Conservation (phyloP, 2,797 vertebrate genomes). For the Smutsia temminckii region DNA sequence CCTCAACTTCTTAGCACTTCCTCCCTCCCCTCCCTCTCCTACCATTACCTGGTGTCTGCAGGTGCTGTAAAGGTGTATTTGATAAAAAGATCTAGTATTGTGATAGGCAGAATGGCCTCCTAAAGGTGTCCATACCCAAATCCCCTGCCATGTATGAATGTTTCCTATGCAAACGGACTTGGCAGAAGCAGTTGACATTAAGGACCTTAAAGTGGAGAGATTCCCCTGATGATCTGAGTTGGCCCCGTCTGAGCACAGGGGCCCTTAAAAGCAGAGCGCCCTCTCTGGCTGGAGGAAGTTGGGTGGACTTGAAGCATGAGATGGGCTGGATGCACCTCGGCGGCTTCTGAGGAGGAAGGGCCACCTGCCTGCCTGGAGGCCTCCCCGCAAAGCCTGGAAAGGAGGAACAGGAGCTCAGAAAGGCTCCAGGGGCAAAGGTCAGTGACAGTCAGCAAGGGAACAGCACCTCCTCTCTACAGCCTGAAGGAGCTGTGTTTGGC, state of each 20-base stretch:
- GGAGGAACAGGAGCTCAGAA: accelerated
- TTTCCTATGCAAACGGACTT: not conserved
- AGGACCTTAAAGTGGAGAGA: not conserved
- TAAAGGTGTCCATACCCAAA: accelerated
- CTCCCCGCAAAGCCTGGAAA: accelerated
- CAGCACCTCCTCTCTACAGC: accelerated
- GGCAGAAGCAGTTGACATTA: not conserved
- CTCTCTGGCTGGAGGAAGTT: not conserved
- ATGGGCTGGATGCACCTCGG: accelerated
- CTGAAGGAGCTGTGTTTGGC: not conserved
- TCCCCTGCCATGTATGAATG: not conserved
- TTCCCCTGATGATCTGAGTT: accelerated
- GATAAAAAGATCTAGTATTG: not conserved
- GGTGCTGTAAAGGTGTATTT: not conserved
- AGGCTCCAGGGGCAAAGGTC: not conserved
- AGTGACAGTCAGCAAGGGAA: not conserved
- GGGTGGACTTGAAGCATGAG: accelerated
- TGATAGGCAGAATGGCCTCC: too few species aligned
- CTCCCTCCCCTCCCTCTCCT: too few species aligned
- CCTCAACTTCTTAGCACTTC: too few species aligned
- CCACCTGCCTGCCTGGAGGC: accelerated
- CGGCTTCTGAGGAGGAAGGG: not conserved
- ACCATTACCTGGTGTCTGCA: not conserved
- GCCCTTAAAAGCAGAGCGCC: not conserved
- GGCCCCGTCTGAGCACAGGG: accelerated